phyloP scores from a whole-genome alignment of 2,888 invertebrate species.

The Limnephilus marmoratus region DNA sequence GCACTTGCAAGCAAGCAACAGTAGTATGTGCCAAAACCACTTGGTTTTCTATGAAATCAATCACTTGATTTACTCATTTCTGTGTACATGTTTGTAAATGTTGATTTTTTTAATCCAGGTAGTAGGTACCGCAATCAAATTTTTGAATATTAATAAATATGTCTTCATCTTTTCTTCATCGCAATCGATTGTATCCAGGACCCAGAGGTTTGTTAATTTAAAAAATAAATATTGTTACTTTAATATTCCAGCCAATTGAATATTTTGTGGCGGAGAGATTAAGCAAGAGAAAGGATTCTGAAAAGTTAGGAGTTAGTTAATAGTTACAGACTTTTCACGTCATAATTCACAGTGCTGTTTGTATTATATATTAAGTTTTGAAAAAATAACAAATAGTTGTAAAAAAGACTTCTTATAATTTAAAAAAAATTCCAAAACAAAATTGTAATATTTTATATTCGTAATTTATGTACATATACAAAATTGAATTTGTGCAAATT shows the following conservation, averaged over 20 bases:
- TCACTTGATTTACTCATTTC: background rate
- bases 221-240: background rate
- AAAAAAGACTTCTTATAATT: too few relatives aligned
- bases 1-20: background rate
- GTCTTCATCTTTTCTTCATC: slow-evolving; percentile 25
- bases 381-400: too few relatives aligned
- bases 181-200: slow-evolving; percentile 39
- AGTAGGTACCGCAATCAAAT: background rate
- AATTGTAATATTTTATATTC: too few relatives aligned
- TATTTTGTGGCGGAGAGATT: background rate
- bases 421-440: too few relatives aligned
- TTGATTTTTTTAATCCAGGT: background rate
- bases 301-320: background rate
- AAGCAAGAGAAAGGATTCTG: background rate
- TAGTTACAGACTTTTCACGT: background rate
- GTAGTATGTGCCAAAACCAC: background rate
- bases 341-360: background rate
- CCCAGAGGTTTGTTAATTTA: slow-evolving; percentile 45
- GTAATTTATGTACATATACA: too few relatives aligned
- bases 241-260: background rate
- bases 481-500: too few relatives aligned
- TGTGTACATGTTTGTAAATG: background rate
- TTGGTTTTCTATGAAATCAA: background rate
- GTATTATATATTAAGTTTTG: too few relatives aligned
- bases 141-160: background rate